Conservation (phyloP, 2,797 vertebrate species). For the Diplodus sargus region DNA sequence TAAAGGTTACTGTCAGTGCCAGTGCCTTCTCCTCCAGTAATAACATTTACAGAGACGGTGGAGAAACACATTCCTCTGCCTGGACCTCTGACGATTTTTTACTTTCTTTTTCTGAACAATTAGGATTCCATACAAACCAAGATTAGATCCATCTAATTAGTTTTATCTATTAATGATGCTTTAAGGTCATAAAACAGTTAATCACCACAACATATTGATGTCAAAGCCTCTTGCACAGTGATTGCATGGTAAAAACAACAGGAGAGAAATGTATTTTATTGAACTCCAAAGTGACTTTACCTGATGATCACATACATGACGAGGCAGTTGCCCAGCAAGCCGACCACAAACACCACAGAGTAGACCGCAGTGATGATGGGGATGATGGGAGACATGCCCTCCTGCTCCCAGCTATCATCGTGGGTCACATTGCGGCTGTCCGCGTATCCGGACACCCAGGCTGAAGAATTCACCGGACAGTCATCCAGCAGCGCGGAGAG, state of each 20-base stretch:
- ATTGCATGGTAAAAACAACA: too few relatives aligned
- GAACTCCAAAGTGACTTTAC: slow-evolving; percentile 79
- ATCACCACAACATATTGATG: not conserved
- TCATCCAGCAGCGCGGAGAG: slow-evolving; percentile 78
- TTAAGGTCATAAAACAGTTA: not conserved
- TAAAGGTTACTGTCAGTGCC: slow-evolving; percentile 25
- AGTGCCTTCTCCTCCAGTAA: slow-evolving; percentile 10
- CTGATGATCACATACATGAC: slow-evolving; percentile 99
- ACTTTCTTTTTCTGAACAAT: not conserved
- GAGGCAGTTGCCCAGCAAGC: slow-evolving; percentile 95
- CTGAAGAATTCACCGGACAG: slow-evolving; percentile 75
- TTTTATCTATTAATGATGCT: not conserved
- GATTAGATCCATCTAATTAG: not conserved
- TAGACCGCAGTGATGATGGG: slow-evolving; percentile 96
- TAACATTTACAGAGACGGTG: slow-evolving; percentile 35
- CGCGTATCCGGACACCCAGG: slow-evolving; percentile 69
- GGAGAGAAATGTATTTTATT: not conserved
- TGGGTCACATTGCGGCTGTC: slow-evolving; percentile 81
- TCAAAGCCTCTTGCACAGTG: not conserved
- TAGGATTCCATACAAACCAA: not conserved
- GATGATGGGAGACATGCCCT: slow-evolving; percentile 91
- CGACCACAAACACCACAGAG: slow-evolving; percentile 96
- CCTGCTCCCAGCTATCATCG: slow-evolving; percentile 79
- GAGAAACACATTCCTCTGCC: slow-evolving; percentile 15
- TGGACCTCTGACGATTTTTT: not conserved